Evolutionary conservation across 2,113 vertebrate genomes (phyloP), one percentile per base, ranked within the genome.

Genomic region (Campylomormyrus tamandua): DNA sequence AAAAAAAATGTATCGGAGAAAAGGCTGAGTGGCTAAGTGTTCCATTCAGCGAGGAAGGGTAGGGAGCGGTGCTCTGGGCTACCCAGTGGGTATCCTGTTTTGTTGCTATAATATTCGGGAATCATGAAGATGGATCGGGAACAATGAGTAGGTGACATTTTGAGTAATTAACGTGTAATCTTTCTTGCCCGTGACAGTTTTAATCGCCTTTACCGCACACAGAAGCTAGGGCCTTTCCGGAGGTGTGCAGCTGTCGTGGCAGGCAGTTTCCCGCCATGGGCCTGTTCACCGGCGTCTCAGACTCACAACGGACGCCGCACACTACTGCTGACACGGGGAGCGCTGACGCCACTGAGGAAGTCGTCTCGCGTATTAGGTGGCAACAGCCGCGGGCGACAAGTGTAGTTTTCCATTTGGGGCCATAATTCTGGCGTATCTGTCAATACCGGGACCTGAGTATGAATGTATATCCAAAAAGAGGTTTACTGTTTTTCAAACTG

Each of bases 111-210:
- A 92, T 92, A 92, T 94, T 93, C 91, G 89, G 66, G 92, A 92
- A 95, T 94, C 94, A 95, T 92, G 92, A 90, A 74, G 24, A 90
- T 66, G 90, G 90, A 91, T 92, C 90, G 93, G 93, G 94, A 94
- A 95, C 42, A 39, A 80, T 80, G 74, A 42, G 13, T 93, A 90
- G 39, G 91, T 53, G 89, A 83, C 92, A 93, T 83, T 90, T 58
- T 94, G 93, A 94, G 92, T 92, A 93, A 93, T 95, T 92, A 91
- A 91, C 53, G 66, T 92, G 92, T 93, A 95, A 94, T 92, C 91
- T 86, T 90, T 90, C 92, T 89, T 92, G 45, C 74, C 90, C 49
- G 86, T 91, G 90, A 91, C 90, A 91, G 92, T 92, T 92, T 35
- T 89, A 88, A 88, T 89, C 8, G 52, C 19, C 10, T 48, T 87